A percentile compares a stretch with the other conserved stretches of the same genome.
Conservation (phyloP, 1,140 invertebrate genomes). For the Platyscapa corneri region DNA sequence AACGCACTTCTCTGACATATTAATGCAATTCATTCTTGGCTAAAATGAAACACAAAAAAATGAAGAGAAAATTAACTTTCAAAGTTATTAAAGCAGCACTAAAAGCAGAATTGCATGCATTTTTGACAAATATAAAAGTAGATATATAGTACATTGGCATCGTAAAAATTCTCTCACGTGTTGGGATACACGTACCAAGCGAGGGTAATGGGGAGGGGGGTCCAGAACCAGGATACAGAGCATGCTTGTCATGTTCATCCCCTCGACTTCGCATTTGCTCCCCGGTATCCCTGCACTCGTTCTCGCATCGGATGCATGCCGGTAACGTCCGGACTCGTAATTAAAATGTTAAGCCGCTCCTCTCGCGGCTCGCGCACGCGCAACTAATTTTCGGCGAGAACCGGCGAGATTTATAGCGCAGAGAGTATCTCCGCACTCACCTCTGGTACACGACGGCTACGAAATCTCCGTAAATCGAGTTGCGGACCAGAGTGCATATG, state of each 20-base stretch:
- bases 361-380: slow-evolving; percentile 24
- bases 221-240: background rate
- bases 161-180: slow-evolving; percentile 21
- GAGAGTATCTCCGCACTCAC: slow-evolving; percentile 25
- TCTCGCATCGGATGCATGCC: slow-evolving; percentile 52
- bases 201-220: background rate
- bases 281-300: background rate
- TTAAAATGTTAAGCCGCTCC: slow-evolving; percentile 62
- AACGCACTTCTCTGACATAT: slow-evolving; percentile 2
- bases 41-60: background rate
- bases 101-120: slow-evolving; percentile 3
- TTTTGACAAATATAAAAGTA: slow-evolving; percentile 44
- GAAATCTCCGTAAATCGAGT: slow-evolving; percentile 50
- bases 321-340: slow-evolving; percentile 53
- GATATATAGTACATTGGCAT: background rate
- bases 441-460: slow-evolving; percentile 2
- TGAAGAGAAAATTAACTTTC: slow-evolving; percentile 20
- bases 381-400: slow-evolving; percentile 58
- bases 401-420: slow-evolving; percentile 54
- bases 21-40: background rate
- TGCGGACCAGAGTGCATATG: slow-evolving; percentile 36
- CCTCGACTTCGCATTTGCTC: slow-evolving; percentile 8
- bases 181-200: background rate
- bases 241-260: slow-evolving; percentile 31
- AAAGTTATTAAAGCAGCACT: slow-evolving; percentile 2